Base-by-base conservation (phyloP, 2,888 invertebrate genomes). In the Lypha dubia region DNA sequence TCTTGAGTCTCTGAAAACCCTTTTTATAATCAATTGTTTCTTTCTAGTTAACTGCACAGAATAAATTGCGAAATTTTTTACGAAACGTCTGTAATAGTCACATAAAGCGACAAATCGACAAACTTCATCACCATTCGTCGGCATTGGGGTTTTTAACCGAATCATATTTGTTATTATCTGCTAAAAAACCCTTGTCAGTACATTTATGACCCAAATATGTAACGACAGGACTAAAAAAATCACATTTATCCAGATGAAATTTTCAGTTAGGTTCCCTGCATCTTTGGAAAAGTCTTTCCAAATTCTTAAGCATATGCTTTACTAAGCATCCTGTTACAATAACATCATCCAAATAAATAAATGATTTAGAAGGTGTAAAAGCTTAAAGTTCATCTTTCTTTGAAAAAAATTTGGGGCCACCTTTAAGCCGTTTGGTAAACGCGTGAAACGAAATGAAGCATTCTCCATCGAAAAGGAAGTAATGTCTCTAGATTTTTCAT, bases 311-410 rank as follows among this genome's bases (percentile, higher is more conserved):
- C 79, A 80, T 65, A 44, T 60, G 20, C 6, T 20, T 35, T 35
- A 22, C 32, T 35, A 62, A 75, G 58, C 76, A 41, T 68, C 82
- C 49, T 28, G 51, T 56, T 8, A 82, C 85, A 4, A 83, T 49
- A 44, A 80, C 44, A 41, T 83, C 76, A 17, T 85, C 82, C 75
- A 74, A 74, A 32, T 35, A 70, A 17, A 44, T 2, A 17, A 58
- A 71, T 11, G 46, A 7, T 8, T 41, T 44, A 11, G 58, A 44
- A n/a, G 56, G 56, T 22, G 41, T 22, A 83, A 83, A 46, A 22
- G 83, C 79, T 49, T n/a, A n/a, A 83, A 20, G 11, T 63, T 49
- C 79, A 79, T 79, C 74, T 75, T 79, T 46, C 75, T 68, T 32
- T 79, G 79, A 11, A 73, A 73, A 8, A 56, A 68, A 46, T 70